A percentile compares a stretch with the other conserved stretches of the same genome.
phyloP scores from a whole-genome alignment of 2,888 invertebrate genomes.

The Drosophila eohydei region DNA sequence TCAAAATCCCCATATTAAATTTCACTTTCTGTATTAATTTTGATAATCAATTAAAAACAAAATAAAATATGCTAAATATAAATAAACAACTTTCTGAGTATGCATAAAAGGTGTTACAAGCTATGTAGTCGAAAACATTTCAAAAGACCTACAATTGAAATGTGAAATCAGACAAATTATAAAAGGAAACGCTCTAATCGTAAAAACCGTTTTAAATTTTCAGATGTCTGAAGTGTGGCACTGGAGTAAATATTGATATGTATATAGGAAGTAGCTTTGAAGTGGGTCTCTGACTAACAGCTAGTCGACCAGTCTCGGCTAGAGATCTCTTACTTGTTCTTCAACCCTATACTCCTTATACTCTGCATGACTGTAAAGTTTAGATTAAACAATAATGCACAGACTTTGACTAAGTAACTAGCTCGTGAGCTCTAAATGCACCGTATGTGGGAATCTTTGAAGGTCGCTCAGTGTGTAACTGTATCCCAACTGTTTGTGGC shows the following conservation, averaged over 20 bases:
- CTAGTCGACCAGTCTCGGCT: background rate
- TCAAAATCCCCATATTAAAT: background rate
- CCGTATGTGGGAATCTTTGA: background rate
- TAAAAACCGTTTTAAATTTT: background rate
- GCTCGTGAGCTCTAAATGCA: background rate
- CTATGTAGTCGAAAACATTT: background rate
- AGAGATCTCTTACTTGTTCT: background rate
- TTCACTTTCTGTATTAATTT: background rate
- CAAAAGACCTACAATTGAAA: background rate
- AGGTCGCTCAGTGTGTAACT: background rate
- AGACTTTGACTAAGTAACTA: background rate
- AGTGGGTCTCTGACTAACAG: background rate
- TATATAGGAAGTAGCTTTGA: background rate
- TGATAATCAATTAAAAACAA: background rate
- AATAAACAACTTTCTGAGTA: background rate
- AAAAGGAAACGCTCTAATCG: background rate
- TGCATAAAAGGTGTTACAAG: too few relatives aligned
- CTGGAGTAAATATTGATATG: background rate
- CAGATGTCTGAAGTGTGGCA: background rate
- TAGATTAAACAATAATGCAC: background rate
- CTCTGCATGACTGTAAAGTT: background rate
- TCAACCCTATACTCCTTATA: background rate
- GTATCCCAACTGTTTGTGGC: background rate
- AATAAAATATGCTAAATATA: background rate
- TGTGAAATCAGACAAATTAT: background rate